Evolutionary conservation across 1,140 invertebrate genomes (phyloP).

Genomic region (Diplogasteroides magnus): DNA sequence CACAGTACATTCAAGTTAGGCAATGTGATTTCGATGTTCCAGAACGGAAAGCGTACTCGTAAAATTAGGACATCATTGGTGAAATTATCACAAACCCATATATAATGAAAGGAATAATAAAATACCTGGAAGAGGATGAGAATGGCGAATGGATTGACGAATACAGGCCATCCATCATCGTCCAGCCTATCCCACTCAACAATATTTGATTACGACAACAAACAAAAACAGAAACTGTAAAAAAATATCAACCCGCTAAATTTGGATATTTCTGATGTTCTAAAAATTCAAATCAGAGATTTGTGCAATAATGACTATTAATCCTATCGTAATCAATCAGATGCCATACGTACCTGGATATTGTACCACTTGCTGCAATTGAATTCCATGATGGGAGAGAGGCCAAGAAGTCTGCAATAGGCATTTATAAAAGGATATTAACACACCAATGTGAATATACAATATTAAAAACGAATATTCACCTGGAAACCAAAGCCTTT

Average conservation of each 20-base stretch:
- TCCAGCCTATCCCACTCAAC: no score
- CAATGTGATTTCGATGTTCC: no score
- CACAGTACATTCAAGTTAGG: no score
- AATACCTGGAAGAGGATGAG: conserved; percentile 23
- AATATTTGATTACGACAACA: no score
- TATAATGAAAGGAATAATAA: background rate
- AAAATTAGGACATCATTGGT: conserved; percentile 10
- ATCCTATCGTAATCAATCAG: conserved; percentile 12
- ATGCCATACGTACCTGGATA: conserved; percentile 14
- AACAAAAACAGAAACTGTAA: no score
- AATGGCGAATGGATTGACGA: conserved; percentile 38
- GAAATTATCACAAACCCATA: no score
- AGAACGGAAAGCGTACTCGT: no score
- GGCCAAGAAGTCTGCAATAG: conserved; percentile 40
- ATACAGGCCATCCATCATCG: conserved; percentile 36
- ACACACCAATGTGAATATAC: conserved; percentile 33
- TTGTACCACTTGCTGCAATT: conserved; percentile 41
- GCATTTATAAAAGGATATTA: background rate
- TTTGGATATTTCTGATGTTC: no score
- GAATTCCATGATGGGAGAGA: conserved; percentile 29
- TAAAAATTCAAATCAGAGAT: no score
- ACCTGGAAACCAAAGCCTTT: conserved; percentile 18
- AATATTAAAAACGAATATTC: conserved; percentile 25
- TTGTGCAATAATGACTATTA: background rate
- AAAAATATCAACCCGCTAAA: no score